Evolutionary conservation across 2,113 vertebrate species (phyloP).

Genomic region (Puntigrus tetrazona): DNA sequence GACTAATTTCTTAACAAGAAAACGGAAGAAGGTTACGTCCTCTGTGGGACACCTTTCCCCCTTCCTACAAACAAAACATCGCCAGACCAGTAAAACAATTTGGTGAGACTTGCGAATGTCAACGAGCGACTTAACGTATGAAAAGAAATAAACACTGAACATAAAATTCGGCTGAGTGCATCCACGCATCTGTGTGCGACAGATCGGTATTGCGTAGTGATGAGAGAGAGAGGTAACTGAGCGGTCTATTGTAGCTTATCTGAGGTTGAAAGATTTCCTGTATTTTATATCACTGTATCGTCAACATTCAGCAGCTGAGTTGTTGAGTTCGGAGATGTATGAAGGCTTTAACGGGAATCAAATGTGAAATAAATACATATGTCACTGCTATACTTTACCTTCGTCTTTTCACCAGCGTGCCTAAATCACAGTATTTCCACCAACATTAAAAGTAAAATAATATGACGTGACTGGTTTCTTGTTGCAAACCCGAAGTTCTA

Average conservation of each 20-base stretch:
- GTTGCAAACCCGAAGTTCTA: background rate
- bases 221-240: conserved; percentile 76
- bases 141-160: conserved; percentile 22
- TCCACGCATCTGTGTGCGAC: conserved; percentile 62
- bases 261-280: conserved; percentile 65
- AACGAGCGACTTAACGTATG: conserved; percentile 40
- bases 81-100: conserved; percentile 60
- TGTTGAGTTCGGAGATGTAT: conserved; percentile 47
- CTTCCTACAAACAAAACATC: conserved; percentile 41
- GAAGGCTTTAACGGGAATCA: conserved; percentile 24
- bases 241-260: conserved; percentile 77
- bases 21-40: conserved; percentile 15
- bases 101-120: conserved; percentile 38
- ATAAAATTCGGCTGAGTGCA: conserved; percentile 62
- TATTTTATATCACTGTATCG: conserved; percentile 53
- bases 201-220: conserved; percentile 77
- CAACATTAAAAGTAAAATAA: background rate
- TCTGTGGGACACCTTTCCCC: background rate
- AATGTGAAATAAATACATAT: conserved; percentile 39
- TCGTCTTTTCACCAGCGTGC: conserved; percentile 21
- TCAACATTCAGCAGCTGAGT: conserved; percentile 59
- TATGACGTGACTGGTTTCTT: background rate
- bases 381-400: conserved; percentile 16
- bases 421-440: conserved; percentile 41
- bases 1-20: conserved; percentile 1